Evolutionary conservation across 2,113 vertebrate genomes (phyloP).

Genomic region (Barnardius zonarius): DNA sequence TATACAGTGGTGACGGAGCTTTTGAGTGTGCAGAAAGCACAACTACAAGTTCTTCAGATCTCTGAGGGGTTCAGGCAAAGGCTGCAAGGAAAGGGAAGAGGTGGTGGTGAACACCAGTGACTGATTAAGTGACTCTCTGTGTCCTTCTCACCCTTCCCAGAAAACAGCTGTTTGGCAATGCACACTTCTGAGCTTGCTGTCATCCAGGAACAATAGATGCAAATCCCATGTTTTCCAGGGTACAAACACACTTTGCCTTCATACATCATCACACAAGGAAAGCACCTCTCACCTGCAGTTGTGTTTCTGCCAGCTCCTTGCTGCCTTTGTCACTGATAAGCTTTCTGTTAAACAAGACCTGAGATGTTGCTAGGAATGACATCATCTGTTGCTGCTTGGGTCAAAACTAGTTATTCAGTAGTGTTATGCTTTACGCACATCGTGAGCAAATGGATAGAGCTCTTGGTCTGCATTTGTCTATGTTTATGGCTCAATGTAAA

Average conservation of each 20-base stretch:
- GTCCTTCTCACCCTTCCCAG: not conserved
- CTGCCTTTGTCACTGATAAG: not conserved
- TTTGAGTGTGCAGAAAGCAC: not conserved
- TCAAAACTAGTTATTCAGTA: not conserved
- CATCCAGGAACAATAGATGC: not conserved
- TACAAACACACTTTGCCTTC: not conserved
- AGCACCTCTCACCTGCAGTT: not conserved
- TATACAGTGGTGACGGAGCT: not conserved
- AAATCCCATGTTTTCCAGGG: not conserved
- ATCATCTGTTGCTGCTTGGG: not conserved
- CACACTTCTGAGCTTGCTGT: not conserved
- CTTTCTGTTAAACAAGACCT: not conserved
- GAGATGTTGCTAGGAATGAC: not conserved
- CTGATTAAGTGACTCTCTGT: not conserved
- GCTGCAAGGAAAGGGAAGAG: not conserved
- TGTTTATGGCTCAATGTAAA: not conserved
- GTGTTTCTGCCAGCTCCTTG: not conserved
- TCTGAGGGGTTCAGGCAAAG: not conserved
- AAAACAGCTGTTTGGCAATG: not conserved
- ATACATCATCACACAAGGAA: not conserved
- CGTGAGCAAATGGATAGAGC: not conserved
- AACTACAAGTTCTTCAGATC: not conserved
- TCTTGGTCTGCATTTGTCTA: accelerated
- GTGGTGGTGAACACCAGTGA: not conserved
- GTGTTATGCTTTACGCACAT: not conserved